phyloP scores from a whole-genome alignment of 2,797 vertebrate species.

The Tenualosa thibaudeaui region DNA sequence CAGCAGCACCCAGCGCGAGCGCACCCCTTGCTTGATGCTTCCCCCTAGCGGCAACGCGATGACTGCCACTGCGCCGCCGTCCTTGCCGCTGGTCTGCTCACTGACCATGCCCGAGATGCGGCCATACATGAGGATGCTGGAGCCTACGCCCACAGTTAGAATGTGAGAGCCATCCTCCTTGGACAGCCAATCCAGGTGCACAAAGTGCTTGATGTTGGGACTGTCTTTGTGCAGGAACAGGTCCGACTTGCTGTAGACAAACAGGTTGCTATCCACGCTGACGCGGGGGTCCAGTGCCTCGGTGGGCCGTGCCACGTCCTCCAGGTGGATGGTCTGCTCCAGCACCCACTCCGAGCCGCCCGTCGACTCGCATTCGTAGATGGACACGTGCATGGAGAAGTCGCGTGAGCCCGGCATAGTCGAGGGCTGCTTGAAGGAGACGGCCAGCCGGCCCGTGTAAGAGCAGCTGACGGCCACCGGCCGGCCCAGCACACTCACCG shows the following conservation, averaged over 20 bases:
- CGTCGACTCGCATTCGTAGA: constrained; percentile 97
- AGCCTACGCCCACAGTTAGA: constrained; percentile 94
- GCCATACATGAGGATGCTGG: constrained; percentile 98
- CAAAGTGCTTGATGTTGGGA: constrained; percentile 95
- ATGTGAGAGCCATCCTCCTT: constrained; percentile 99
- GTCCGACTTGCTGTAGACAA: constrained; percentile 97
- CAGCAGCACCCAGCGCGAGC: constrained; percentile 93
- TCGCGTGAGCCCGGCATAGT: constrained; percentile 79
- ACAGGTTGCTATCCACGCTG: constrained; percentile 97
- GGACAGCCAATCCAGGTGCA: constrained; percentile 98
- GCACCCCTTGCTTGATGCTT: constrained; percentile 97
- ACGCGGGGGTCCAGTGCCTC: constrained; percentile 90
- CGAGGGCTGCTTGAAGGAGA: constrained; percentile 91
- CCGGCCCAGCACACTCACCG: constrained; percentile 84
- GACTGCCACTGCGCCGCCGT: constrained; percentile 83
- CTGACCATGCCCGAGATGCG: constrained; percentile 94
- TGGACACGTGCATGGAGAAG: constrained; percentile 98
- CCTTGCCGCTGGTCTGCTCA: constrained; percentile 90
- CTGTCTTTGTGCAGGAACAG: constrained; percentile 87
- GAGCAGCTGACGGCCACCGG: constrained; percentile 97
- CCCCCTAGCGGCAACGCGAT: constrained; percentile 96
- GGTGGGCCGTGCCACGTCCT: constrained; percentile 87
- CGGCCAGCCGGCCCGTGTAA: constrained; percentile 93
- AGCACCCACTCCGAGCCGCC: constrained; percentile 98
- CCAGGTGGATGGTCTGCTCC: constrained; percentile 95